Evolutionary conservation across 2,888 invertebrate species (phyloP), one percentile per base, ranked within the genome.

Genomic region (Megalurothrips usitatus): DNA sequence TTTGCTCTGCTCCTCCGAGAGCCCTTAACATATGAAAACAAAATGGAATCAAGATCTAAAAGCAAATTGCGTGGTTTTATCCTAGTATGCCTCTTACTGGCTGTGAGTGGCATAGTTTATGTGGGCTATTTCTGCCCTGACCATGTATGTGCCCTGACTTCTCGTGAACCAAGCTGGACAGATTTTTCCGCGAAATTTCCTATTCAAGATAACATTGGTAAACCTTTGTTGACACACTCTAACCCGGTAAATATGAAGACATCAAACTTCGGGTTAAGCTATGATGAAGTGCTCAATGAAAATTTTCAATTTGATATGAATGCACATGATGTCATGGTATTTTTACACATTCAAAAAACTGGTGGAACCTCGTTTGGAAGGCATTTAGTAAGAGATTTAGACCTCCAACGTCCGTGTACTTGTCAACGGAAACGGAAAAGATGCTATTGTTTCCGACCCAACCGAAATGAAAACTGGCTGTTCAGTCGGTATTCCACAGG

Each of bases 261-360:
- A 79, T 85, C 85, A 75, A 85, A 84, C 80, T 90, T 90, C 82
- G 91, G 93, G 82, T 90, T 95, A 82, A 95, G 95, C 84, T 95
- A 95, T 87, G 95, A 95, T 86, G 95, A 95, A 87, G 93, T 95
- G 85, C 90, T 95, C 81, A 94, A 94, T 86, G 95, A 95, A 86
- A 94, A 94, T 88, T 95, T 95, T 87, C 91, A 94, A 85, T 96
- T 96, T 88, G 94, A 96, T 88, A 94, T 96, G 89, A 94, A 94
- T 87, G 95, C 94, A 17, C 94, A 96, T 86, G 99, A 99, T 89
- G 99, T 99, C 81, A 94, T 99, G 91, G 98, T 99, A 81, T 92
- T 99, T 91, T 89, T 99, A 84, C 99, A 99, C 88, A 98, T 99
- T 87, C 99, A 99, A 88, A 99, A 99, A 89, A 99, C 99, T 81